Conservation (phyloP, 2,113 vertebrate genomes). For the Zootoca vivipara region DNA sequence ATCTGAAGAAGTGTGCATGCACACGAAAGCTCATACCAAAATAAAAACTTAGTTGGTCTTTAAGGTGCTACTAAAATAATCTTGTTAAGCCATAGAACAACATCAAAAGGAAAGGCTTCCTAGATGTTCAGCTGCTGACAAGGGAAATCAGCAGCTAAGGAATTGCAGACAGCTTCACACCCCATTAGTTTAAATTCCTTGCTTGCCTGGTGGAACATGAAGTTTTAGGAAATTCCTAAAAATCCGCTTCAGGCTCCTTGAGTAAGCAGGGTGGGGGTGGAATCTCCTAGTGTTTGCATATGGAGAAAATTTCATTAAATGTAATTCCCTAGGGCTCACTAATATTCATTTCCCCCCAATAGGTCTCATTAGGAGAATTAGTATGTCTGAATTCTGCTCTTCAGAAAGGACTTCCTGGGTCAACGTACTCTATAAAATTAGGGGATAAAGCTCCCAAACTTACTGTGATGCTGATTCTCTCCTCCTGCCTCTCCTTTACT, state of each 20-base stretch:
- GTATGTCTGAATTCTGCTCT: constrained; percentile 10
- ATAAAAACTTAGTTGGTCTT: too few species aligned
- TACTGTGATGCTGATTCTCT: background rate
- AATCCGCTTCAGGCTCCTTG: background rate
- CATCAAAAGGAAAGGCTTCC: background rate
- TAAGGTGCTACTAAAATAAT: too few species aligned
- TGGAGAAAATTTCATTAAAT: constrained; percentile 7
- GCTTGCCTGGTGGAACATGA: background rate
- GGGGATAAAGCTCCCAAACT: background rate
- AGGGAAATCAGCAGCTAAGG: background rate
- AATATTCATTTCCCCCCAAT: background rate
- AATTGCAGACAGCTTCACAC: background rate
- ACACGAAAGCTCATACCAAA: too few species aligned
- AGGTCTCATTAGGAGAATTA: constrained; percentile 5
- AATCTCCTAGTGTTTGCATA: background rate
- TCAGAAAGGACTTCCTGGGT: rapidly evolving
- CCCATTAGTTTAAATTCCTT: constrained; percentile 8
- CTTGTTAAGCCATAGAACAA: constrained; percentile 30
- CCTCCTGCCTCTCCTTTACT: background rate
- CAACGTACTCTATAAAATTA: background rate
- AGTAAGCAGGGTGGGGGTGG: background rate
- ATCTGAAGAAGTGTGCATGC: too few species aligned
- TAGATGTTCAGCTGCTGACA: constrained; percentile 15
- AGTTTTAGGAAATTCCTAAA: constrained; percentile 1
- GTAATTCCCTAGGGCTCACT: background rate